Conservation (phyloP, 2,888 invertebrate species). For the Drosophila paranaensis region DNA sequence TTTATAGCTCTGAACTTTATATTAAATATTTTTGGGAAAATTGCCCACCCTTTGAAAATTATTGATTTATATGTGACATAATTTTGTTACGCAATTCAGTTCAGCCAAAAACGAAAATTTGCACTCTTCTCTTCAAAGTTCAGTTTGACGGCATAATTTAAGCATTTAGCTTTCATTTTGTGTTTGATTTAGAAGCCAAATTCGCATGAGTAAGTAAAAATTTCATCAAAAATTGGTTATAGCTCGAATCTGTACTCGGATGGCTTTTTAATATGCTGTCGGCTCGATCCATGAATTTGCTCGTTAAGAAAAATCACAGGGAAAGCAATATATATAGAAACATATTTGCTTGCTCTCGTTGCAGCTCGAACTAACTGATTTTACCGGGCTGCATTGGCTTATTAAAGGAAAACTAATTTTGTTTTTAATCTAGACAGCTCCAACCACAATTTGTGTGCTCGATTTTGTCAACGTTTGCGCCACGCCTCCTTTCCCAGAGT, state of each 20-base stretch:
- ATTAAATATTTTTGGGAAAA: no score
- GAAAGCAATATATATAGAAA: neutral
- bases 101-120: neutral
- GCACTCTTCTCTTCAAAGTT: neutral
- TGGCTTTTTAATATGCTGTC: neutral
- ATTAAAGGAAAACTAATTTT: conserved; percentile 66
- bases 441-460: conserved; percentile 48
- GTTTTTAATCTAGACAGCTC: conserved; percentile 56
- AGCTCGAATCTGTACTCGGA: neutral
- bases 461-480: conserved; percentile 38
- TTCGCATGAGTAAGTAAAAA: neutral
- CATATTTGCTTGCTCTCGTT: neutral
- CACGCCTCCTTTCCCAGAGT: conserved; percentile 28
- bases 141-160: neutral
- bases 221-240: neutral
- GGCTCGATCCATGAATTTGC: neutral
- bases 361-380: conserved; percentile 40
- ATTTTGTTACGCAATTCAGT: neutral
- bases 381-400: conserved; percentile 39
- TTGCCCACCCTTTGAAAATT: no score
- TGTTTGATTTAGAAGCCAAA: conserved; percentile 2
- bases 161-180: neutral
- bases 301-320: neutral
- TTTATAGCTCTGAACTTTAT: no score
- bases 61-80: neutral